Base-by-base conservation (phyloP, 2,113 vertebrate genomes). In the Ceyx margarethae region DNA sequence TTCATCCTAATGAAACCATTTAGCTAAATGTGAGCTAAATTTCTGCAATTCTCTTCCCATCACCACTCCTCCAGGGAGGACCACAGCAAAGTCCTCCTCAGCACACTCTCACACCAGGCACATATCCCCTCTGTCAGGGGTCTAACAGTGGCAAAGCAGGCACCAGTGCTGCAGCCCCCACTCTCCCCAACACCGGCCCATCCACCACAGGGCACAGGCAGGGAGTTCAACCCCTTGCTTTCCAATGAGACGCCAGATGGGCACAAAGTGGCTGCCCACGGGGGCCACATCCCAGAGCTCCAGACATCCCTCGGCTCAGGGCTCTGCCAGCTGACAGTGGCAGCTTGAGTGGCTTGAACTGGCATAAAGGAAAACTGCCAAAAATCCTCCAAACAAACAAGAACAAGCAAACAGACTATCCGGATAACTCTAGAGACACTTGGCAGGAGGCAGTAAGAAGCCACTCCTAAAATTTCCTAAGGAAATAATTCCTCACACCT, bases 321-420 rank as follows among this genome's bases (percentile, higher is more conserved):
- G 77, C 93, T 91, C 13, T 2, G 94, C 92, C 94, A 94, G 95
- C 90, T 90, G 91, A 90, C 87, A 76, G 74, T 0, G 15, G 82
- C 89, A 94, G 87, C 94, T 94, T 87, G 80, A 95, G 90, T 64
- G 89, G 92, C 86, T 86, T 89, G 31, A 91, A 82, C 74, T 85
- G 91, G 82, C 95, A 93, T n/a, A 21, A 35, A 95, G 94, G 91
- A 87, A 93, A 90, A 42, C 91, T 91, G 85, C 91, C 89, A 88
- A 85, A 84, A 89, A 16, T 61, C 91, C 84, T 91, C 87, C 93
- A 75, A 93, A 92, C 77, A 92, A 95, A 85, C 87, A 89, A n/a
- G 69, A 87, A 35, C 67, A 33, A 92, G 80, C 81, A 90, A 92
- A 90, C 83, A 79, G 56, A 42, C 53, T 51, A 33, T 3, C 81